These are phyloP conservation scores for Bothrops jararaca DNA, from an alignment of 2,113 vertebrate species.

Conservation along the genomic window DNA sequence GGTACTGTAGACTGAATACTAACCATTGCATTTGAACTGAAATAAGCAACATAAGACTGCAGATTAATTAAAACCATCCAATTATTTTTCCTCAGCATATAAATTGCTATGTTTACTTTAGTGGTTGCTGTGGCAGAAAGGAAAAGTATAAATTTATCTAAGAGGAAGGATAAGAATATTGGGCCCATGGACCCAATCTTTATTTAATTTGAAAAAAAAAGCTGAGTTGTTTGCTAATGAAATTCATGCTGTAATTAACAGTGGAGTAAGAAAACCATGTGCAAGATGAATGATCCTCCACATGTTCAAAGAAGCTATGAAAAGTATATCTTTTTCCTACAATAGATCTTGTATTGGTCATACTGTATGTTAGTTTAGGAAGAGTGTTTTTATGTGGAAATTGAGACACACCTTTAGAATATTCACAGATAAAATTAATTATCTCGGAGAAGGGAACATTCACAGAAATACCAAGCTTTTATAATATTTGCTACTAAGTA, in stretches of 20 bases:
- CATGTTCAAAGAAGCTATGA: neutral
- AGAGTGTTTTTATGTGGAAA: neutral
- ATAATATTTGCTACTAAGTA: constrained; percentile 17
- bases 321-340: neutral
- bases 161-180: neutral
- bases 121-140: neutral
- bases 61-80: neutral
- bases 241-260: neutral
- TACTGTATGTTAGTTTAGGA: neutral
- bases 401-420: constrained; percentile 1
- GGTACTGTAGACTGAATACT: neutral
- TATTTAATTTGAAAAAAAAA: neutral
- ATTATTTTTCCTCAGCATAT: neutral
- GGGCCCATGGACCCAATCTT: neutral
- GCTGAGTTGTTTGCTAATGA: neutral
- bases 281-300: neutral
- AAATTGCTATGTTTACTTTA: neutral
- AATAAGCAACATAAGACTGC: neutral
- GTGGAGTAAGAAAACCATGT: neutral
- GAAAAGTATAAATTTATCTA: neutral
- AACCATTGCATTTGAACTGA: neutral
- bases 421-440: neutral
- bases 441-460: neutral
- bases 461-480: constrained; percentile 25
- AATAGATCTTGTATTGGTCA: neutral